phyloP scores from a whole-genome alignment of 2,797 vertebrate species.

The Myotis findleyi region DNA sequence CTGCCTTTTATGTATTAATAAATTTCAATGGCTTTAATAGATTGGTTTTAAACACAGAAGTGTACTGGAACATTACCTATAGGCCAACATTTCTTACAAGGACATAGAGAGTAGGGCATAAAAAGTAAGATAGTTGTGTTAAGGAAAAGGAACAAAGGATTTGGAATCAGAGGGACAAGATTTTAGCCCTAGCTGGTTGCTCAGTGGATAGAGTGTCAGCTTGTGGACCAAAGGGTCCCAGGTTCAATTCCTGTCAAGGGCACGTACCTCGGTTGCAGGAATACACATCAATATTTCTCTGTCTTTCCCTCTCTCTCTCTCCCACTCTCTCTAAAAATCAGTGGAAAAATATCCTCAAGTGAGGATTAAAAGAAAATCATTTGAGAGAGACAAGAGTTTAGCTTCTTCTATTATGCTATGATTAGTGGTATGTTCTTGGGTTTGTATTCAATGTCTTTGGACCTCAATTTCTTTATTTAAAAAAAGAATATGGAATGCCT shows the following conservation, averaged over 20 bases:
- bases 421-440: background rate
- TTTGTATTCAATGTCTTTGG: constrained; percentile 10
- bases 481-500: background rate
- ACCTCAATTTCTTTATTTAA: constrained; percentile 45
- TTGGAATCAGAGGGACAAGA: background rate
- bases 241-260: no score
- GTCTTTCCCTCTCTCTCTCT: no score
- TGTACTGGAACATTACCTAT: background rate
- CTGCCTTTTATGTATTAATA: background rate
- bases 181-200: background rate
- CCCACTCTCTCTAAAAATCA: no score
- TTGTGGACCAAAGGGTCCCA: no score
- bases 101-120: no score
- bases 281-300: no score
- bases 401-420: background rate
- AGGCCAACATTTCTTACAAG: background rate
- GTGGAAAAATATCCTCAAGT: no score
- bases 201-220: no score
- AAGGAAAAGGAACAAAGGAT: background rate
- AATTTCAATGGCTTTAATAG: background rate
- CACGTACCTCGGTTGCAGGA: no score
- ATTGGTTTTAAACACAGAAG: background rate
- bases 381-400: background rate
- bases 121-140: background rate
- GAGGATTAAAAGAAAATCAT: no score